phyloP scores from a whole-genome alignment of 2,888 invertebrate species.

The Melitaea athalia region DNA sequence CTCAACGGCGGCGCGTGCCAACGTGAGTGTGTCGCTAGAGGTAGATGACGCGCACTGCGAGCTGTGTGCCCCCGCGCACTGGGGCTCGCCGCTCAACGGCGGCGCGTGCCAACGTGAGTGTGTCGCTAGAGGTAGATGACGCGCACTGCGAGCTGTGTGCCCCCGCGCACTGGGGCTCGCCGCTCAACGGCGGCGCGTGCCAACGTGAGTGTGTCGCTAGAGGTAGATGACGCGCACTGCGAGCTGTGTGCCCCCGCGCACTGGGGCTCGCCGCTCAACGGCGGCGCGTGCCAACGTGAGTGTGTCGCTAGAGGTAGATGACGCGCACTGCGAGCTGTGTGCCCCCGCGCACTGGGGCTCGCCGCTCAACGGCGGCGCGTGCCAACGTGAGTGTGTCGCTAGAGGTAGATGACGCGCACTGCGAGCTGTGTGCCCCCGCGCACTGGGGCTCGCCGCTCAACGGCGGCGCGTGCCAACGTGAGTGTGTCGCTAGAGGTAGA shows the following conservation, averaged over 20 bases:
- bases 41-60: not conserved
- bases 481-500: too few species aligned
- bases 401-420: not conserved
- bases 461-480: too few species aligned
- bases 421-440: too few species aligned
- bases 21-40: slow-evolving; percentile 73
- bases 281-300: too few species aligned
- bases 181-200: slow-evolving; percentile 97
- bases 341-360: slow-evolving; percentile 96
- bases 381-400: slow-evolving; percentile 83
- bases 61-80: too few species aligned
- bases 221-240: not conserved
- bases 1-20: slow-evolving; percentile 96
- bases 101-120: too few species aligned
- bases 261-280: too few species aligned
- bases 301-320: not conserved
- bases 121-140: not conserved
- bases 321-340: slow-evolving; percentile 93
- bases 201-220: slow-evolving; percentile 79
- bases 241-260: too few species aligned
- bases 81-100: too few species aligned
- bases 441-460: too few species aligned
- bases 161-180: slow-evolving; percentile 95
- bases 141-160: slow-evolving; percentile 95
- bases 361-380: slow-evolving; percentile 96